These are phyloP conservation scores for Danio albolineatus DNA, from an alignment of 2,797 vertebrate species.

Conservation along the genomic window DNA sequence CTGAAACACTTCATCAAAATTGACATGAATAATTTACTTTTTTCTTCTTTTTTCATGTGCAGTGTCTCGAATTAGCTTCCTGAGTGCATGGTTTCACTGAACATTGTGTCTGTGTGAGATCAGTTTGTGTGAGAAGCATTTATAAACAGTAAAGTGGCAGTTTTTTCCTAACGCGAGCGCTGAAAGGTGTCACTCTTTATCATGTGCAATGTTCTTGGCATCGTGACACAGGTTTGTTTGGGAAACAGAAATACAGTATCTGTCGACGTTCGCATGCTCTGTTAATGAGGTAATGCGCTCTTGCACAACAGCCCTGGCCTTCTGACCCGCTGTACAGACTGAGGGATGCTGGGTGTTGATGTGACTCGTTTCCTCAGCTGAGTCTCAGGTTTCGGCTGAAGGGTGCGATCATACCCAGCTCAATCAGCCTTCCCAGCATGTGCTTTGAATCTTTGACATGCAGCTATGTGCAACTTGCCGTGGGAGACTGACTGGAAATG, in stretches of 20 bases:
- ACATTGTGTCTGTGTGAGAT: conserved; percentile 24
- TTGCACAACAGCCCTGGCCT: conserved; percentile 30
- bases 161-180: neutral
- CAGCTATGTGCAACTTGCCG: conserved; percentile 35
- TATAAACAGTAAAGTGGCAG: neutral
- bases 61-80: neutral
- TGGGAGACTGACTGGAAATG: conserved; percentile 30
- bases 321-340: conserved; percentile 37
- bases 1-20: too few species aligned
- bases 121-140: conserved; percentile 10
- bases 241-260: conserved; percentile 14
- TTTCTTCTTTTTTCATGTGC: too few species aligned
- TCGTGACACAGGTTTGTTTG: neutral
- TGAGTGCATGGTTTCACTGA: neutral
- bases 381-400: conserved; percentile 51
- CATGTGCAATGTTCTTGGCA: conserved; percentile 10
- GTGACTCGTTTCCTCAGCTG: conserved; percentile 36
- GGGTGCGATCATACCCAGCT: conserved; percentile 41
- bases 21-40: too few species aligned
- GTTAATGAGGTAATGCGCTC: conserved; percentile 34
- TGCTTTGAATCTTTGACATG: conserved; percentile 43
- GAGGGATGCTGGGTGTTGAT: conserved; percentile 46
- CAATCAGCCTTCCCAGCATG: conserved; percentile 47
- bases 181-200: conserved; percentile 9
- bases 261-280: conserved; percentile 19